Evolutionary conservation across 2,797 vertebrate species (phyloP).

Genomic region (Malurus splendens): DNA sequence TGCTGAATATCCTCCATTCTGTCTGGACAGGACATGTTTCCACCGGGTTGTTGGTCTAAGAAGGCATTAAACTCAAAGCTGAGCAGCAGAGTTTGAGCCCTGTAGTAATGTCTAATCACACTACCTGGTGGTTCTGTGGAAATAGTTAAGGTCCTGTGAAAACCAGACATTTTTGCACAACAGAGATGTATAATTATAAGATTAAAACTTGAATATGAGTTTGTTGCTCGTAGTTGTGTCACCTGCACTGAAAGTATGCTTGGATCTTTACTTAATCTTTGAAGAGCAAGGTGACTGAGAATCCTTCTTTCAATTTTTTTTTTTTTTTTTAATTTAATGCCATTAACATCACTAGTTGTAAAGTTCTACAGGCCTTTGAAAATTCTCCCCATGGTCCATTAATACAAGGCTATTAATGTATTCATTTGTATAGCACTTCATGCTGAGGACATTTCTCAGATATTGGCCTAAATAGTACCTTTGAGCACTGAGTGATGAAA

Average conservation of each 20-base stretch:
- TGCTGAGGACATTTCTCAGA: not conserved
- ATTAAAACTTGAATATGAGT: not conserved
- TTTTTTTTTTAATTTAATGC: not conserved
- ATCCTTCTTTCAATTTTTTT: not conserved
- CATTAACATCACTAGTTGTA: not conserved
- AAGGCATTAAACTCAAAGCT: not conserved
- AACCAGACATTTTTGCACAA: not conserved
- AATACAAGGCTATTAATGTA: not conserved
- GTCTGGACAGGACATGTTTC: not conserved
- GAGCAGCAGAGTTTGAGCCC: not conserved
- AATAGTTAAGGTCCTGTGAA: constrained; percentile 31
- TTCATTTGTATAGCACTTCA: not conserved
- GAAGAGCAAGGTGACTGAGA: not conserved
- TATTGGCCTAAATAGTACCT: not conserved
- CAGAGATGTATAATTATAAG: not conserved
- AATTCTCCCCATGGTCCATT: not conserved
- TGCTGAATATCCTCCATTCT: not conserved
- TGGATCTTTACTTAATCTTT: not conserved
- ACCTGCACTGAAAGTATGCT: not conserved
- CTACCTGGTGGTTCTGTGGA: constrained; percentile 34
- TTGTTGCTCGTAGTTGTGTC: not conserved
- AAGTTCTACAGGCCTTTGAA: not conserved
- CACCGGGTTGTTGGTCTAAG: not conserved
- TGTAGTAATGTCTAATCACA: not conserved
- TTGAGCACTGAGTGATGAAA: not conserved